Conservation (phyloP, 2,888 invertebrate species). For the Rotaria magnacalcarata region DNA sequence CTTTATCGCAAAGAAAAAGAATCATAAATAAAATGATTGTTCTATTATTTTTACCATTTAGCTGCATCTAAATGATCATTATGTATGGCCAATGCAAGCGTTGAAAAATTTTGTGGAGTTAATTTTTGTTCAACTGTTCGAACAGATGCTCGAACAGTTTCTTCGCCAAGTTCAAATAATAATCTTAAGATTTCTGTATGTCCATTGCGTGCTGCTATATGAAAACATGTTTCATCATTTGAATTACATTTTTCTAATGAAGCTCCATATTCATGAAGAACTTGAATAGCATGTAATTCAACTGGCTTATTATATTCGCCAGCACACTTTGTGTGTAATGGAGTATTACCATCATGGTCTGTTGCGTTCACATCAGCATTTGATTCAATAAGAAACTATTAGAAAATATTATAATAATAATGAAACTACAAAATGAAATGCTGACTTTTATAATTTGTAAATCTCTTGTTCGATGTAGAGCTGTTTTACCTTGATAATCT, state of each 20-base stretch:
- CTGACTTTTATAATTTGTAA: constrained; percentile 52
- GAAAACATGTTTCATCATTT: constrained; percentile 47
- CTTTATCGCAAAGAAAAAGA: constrained; percentile 48
- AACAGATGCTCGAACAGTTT: not conserved
- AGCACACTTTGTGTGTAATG: constrained; percentile 58
- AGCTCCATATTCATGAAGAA: constrained; percentile 53
- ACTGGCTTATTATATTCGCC: constrained; percentile 53
- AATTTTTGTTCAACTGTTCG: not conserved
- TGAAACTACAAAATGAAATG: no score
- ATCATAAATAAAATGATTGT: not conserved
- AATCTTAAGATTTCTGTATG: constrained; percentile 36
- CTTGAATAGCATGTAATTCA: constrained; percentile 52
- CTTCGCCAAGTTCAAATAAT: constrained; percentile 31
- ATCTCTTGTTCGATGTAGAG: constrained; percentile 55
- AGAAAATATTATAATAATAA: no score
- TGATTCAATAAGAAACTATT: constrained; percentile 53
- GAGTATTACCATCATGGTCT: constrained; percentile 57
- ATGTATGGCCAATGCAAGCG: not conserved
- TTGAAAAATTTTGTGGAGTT: not conserved
- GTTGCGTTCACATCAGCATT: constrained; percentile 53
- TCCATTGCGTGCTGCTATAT: constrained; percentile 40
- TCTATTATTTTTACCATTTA: not conserved
- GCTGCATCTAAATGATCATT: constrained; percentile 38
- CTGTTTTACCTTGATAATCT: constrained; percentile 58
- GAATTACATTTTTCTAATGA: constrained; percentile 52